Evolutionary conservation across 2,797 vertebrate species (phyloP), one percentile per base, ranked within the genome.

Genomic region (Eurystomus glaucurus): DNA sequence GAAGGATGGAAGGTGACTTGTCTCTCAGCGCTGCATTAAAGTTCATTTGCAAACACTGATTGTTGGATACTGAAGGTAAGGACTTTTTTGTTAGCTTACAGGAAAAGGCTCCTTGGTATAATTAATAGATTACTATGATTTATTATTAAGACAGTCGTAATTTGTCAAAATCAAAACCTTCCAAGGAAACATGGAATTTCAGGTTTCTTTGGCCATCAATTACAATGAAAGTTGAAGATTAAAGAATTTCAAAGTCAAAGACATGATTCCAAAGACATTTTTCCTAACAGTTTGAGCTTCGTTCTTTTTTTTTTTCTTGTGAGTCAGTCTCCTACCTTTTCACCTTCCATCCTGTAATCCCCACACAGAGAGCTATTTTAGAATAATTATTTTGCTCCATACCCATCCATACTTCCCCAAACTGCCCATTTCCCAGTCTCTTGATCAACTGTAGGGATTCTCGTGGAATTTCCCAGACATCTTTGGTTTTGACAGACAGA

Each of bases 351-450:
- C 98, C 97, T 96, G 94, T 72, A 91, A 95, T 96, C 78, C 95
- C 96, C 98, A 97, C 87, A 96, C 39, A 48, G 88, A 90, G 71
- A 91, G 97, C 96, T 95, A 96, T 72, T 97, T 94, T 96, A 96
- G 79, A 92, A 88, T 96, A 98, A 97, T 92, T 97, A 97, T 97
- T 96, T 97, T 97, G 98, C 97, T 98, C 98, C 99, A 97, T 99
- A 99, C 99, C 99, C 99, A 99, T 99, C 99, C 99, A 99, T 98
- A 99, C 99, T 99, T 99, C 99, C 99, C 99, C 99, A 98, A 99
- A 99, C 98, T 99, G 99, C 98, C 99, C 99, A 96, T 99, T 99
- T 97, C 99, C 99, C 92, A 99, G 99, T 97, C 99, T 99, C 98
- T 99, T 99, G 99, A 99, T 99, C 98, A 99, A 99, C 98, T 99